phyloP scores from a whole-genome alignment of 1,140 invertebrate genomes.

The Sitodiplosis mosellana region DNA sequence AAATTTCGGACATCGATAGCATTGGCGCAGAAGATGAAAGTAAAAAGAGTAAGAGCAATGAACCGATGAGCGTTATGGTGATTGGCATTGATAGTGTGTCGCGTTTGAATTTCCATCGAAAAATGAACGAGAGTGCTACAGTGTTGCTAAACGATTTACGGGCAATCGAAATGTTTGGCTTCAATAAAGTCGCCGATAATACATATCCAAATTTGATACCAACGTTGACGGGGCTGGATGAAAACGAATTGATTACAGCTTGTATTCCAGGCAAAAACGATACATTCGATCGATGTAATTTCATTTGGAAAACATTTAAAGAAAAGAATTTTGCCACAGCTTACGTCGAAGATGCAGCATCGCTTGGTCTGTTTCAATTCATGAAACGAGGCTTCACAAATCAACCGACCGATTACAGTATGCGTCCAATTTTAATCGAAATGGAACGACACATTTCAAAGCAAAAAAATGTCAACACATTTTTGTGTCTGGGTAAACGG shows the following conservation, averaged over 20 bases:
- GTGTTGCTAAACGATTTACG: conserved; percentile 36
- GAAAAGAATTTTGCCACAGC: conserved; percentile 52
- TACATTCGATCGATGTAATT: conserved; percentile 47
- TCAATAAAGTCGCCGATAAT: conserved; percentile 68
- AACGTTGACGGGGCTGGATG: conserved; percentile 43
- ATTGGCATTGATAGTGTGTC: conserved; percentile 78
- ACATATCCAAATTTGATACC: conserved; percentile 68
- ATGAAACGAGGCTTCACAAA: conserved; percentile 50
- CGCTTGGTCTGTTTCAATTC: conserved; percentile 62
- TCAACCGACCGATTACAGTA: conserved; percentile 68
- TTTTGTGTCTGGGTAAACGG: conserved; percentile 31
- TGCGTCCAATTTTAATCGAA: conserved; percentile 47
- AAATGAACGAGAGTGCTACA: conserved; percentile 51
- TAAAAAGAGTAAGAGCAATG: not conserved
- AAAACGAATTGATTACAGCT: conserved; percentile 34
- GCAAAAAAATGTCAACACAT: conserved; percentile 24
- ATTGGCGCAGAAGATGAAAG: too few species aligned
- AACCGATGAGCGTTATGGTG: conserved; percentile 44
- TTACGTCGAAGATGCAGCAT: conserved; percentile 55
- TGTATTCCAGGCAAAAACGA: conserved; percentile 32
- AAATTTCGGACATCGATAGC: too few species aligned
- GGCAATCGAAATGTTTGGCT: conserved; percentile 53
- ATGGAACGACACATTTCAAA: conserved; percentile 30
- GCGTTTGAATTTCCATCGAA: conserved; percentile 61
- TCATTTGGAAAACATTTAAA: conserved; percentile 63